Evolutionary conservation across 1,140 invertebrate species (phyloP), one percentile per base, ranked within the genome.

Genomic region (Macrobrachium rosenbergii): DNA sequence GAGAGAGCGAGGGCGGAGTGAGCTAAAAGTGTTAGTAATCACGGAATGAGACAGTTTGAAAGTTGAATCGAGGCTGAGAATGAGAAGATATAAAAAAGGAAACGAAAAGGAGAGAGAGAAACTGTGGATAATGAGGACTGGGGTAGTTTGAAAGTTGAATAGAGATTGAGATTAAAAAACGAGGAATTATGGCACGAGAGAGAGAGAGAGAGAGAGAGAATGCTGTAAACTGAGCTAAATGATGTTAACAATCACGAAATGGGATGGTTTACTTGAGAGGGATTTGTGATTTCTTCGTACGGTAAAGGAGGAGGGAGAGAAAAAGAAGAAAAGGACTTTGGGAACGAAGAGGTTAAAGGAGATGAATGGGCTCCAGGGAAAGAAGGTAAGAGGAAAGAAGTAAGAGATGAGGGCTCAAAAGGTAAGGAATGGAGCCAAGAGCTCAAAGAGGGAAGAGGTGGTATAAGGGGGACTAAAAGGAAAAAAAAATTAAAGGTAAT

Each of bases 1-100:
- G 76, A 78, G 78, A 80, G 59, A 62, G 78, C 63, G 78, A 80
- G 78, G 28, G 78, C 12, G 59, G 28, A 2, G 17, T 21, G 52
- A 63, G 62, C 37, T 60, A 80, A 62, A 63, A 80, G 62, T 23
- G 52, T 62, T 43, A 60, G 78, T 60, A 63, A 80, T n/a, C 19
- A 28, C 19, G 23, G 23, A 28, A 67, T 12, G 23, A 67, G 28
- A 63, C 5, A 63, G 64, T 21, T 21, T 21, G 17, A 67, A 28
- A 67, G 64, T 21, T n/a, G 23, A 28, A 67, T n/a, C 8, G 64
- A 67, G 64, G 23, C 19, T 21, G 64, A 67, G 64, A 67, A 28
- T 21, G 23, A 67, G 64, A 67, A 28, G 23, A 16, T 17, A 63
- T 17, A 28, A 67, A 28, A 67, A 28, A 14, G 64, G 23, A 28